Percentiles rank a stretch among this genome's conserved stretches.
phyloP scores from a whole-genome alignment of 2,888 invertebrate species.

The Apoda limacodes region DNA sequence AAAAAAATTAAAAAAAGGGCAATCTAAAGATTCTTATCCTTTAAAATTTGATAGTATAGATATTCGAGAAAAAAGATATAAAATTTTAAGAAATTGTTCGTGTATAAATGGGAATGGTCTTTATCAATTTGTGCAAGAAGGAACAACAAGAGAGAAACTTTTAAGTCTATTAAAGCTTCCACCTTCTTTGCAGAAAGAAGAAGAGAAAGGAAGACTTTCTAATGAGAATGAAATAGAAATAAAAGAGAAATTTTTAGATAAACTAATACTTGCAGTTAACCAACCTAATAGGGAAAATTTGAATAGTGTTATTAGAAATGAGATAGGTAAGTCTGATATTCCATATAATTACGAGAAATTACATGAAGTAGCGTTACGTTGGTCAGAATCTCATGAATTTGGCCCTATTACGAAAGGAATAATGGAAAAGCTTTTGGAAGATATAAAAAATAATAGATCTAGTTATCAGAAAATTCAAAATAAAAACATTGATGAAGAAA shows the following conservation, averaged over 20 bases:
- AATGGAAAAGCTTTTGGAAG: slow-evolving; percentile 21
- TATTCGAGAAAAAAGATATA: too few relatives aligned
- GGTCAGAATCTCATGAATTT: slow-evolving; percentile 26
- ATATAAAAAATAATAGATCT: slow-evolving; percentile 22
- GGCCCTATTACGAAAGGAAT: slow-evolving; percentile 19
- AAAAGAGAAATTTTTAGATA: slow-evolving; percentile 20
- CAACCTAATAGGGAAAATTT: slow-evolving; percentile 17
- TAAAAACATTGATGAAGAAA: slow-evolving; percentile 22
- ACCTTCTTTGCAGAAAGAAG: slow-evolving; percentile 19
- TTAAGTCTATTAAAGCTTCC: slow-evolving; percentile 19
- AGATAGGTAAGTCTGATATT: slow-evolving; percentile 15
- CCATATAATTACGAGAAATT: slow-evolving; percentile 24
- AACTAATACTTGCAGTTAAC: slow-evolving; percentile 15
- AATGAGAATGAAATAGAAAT: slow-evolving; percentile 16
- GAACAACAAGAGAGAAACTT: slow-evolving; percentile 17
- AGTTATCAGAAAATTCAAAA: slow-evolving; percentile 19
- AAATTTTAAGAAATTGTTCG: slow-evolving; percentile 17
- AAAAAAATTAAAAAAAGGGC: slow-evolving; percentile 16
- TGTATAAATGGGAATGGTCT: too few relatives aligned
- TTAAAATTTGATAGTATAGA: slow-evolving; percentile 20
- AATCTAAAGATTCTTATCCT: slow-evolving; percentile 19
- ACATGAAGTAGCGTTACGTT: slow-evolving; percentile 26
- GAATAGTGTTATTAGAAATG: slow-evolving; percentile 14
- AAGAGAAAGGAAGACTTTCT: slow-evolving; percentile 16
- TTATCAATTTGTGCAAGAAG: slow-evolving; percentile 19